Evolutionary conservation across 92 coral and sea anemone genomes (phyloP).

Genomic region (Scolanthus callimorphus): DNA sequence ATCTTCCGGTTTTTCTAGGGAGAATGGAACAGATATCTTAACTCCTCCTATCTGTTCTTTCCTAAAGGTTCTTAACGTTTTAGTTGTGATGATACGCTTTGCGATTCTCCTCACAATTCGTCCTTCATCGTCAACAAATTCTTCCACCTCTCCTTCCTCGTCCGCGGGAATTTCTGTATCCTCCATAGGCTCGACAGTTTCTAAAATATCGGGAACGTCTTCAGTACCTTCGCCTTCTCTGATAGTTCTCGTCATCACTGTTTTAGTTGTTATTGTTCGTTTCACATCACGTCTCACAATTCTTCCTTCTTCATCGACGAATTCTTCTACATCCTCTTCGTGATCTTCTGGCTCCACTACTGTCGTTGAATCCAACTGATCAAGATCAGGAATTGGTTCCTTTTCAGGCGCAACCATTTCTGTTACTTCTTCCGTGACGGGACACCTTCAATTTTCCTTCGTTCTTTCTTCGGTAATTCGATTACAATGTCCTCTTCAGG

Average conservation of each 20-base stretch:
- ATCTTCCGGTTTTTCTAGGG: constrained; percentile 5
- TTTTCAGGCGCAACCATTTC: constrained; percentile 4
- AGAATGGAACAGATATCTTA: background rate
- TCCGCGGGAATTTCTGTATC: background rate
- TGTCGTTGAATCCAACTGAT: constrained; percentile 7
- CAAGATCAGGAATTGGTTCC: constrained; percentile 10
- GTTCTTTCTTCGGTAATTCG: constrained; percentile 8
- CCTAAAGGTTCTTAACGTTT: background rate
- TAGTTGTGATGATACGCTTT: constrained; percentile 27
- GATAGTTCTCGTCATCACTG: constrained; percentile 3
- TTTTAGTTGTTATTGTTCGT: constrained; percentile 27
- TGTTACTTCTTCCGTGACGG: constrained; percentile 12
- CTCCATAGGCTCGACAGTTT: background rate
- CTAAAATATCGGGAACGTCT: no score
- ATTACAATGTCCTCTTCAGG: constrained; percentile 4
- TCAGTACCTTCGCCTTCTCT: constrained; percentile 13
- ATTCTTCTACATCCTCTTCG: constrained; percentile 26
- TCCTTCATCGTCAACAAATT: constrained; percentile 53
- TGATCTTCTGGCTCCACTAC: constrained; percentile 6
- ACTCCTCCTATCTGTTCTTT: background rate
- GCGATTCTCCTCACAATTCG: constrained; percentile 44
- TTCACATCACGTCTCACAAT: constrained; percentile 26
- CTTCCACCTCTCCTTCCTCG: constrained; percentile 40
- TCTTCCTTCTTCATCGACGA: constrained; percentile 26
- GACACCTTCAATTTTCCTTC: constrained; percentile 1